phyloP scores from a whole-genome alignment of 2,888 invertebrate species.

The Athetis lepigone region DNA sequence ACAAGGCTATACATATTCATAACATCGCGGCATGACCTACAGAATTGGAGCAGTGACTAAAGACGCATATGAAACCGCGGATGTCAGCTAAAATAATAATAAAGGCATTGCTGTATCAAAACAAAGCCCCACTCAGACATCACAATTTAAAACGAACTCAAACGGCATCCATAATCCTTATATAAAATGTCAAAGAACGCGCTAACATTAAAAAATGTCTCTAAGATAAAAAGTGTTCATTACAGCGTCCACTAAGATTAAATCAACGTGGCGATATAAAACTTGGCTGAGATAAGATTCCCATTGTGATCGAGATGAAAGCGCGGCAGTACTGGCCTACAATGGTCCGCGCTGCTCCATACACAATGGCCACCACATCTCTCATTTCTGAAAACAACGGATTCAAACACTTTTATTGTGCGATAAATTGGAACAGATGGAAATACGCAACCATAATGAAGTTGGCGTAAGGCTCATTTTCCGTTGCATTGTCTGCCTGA shows the following conservation, averaged over 20 bases:
- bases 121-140: constrained; percentile 2
- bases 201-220: constrained; percentile 38
- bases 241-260: constrained; percentile 70
- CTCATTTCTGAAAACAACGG: constrained; percentile 84
- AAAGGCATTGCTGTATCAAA: too few species aligned
- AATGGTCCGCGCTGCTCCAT: constrained; percentile 63
- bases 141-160: background rate
- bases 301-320: constrained; percentile 82
- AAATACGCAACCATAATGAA: constrained; percentile 75
- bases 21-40: too few species aligned
- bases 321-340: constrained; percentile 69
- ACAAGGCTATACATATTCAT: too few species aligned
- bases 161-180: background rate
- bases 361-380: constrained; percentile 83
- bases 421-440: constrained; percentile 85
- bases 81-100: too few species aligned
- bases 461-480: constrained; percentile 64
- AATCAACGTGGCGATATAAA: constrained; percentile 78
- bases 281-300: constrained; percentile 81
- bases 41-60: too few species aligned
- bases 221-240: constrained; percentile 59
- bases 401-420: constrained; percentile 85
- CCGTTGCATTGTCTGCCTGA: constrained; percentile 56
- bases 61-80: too few species aligned
- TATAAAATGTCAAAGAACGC: constrained; percentile 10